These are phyloP conservation scores for Drosophila helvetica DNA, from an alignment of 2,888 invertebrate species.

Conservation along the genomic window DNA sequence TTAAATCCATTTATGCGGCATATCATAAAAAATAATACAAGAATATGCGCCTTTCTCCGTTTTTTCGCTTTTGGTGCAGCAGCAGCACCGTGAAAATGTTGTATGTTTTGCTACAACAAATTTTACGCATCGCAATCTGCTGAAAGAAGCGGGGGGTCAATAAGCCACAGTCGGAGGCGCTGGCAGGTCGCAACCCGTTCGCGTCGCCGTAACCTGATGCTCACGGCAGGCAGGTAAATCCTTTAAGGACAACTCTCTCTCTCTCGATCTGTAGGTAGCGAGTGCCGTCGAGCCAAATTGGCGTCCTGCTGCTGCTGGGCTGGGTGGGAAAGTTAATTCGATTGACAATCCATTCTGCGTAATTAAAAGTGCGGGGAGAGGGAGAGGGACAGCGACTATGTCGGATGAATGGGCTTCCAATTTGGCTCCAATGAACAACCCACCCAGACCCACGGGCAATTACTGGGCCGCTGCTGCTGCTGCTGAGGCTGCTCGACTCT, in stretches of 20 bases:
- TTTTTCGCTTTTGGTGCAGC: constrained; percentile 9
- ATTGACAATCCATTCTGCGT: constrained; percentile 55
- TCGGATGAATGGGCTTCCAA: constrained; percentile 59
- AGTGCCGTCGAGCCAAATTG: constrained; percentile 20
- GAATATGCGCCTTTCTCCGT: constrained; percentile 44
- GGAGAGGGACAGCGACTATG: not conserved
- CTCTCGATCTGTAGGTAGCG: constrained; percentile 12
- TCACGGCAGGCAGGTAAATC: constrained; percentile 58
- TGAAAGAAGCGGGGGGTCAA: not conserved
- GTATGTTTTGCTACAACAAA: constrained; percentile 72
- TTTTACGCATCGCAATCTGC: constrained; percentile 62
- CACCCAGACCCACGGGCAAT: constrained; percentile 44
- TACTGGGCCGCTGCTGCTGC: constrained; percentile 10
- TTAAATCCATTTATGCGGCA: constrained; percentile 74
- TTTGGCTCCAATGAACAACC: constrained; percentile 53
- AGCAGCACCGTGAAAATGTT: constrained; percentile 59
- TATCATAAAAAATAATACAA: constrained; percentile 68
- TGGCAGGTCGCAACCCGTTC: constrained; percentile 54
- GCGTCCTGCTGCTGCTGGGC: not conserved
- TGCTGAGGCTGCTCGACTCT: not conserved
- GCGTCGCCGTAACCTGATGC: constrained; percentile 72
- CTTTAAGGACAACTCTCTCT: constrained; percentile 47
- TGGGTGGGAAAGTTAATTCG: constrained; percentile 34
- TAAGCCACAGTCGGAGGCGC: constrained; percentile 21
- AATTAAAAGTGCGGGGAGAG: constrained; percentile 60